Conservation (phyloP, 2,888 invertebrate species). For the Limenitis arthemis region DNA sequence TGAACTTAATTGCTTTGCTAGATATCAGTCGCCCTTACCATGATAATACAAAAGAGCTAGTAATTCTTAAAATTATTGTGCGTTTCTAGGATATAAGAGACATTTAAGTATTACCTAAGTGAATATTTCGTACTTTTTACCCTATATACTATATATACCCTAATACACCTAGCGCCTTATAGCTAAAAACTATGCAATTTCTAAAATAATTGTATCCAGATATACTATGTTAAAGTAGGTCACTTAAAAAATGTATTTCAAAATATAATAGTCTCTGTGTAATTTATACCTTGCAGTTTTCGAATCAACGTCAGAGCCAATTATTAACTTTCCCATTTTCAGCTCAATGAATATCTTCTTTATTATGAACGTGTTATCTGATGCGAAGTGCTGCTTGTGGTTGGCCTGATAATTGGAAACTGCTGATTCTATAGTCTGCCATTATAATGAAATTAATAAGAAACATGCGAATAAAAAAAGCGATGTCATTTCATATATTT, state of each 20-base stretch:
- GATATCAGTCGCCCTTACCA: no score
- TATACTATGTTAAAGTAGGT: no score
- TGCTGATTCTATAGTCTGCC: slow-evolving; percentile 50
- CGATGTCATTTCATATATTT: slow-evolving; percentile 15
- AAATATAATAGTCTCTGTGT: neutral
- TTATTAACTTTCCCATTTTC: slow-evolving; percentile 41
- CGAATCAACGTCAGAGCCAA: neutral
- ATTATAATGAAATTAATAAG: slow-evolving; percentile 50
- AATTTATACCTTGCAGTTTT: slow-evolving; percentile 1
- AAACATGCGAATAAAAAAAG: slow-evolving; percentile 55
- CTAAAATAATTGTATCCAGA: no score
- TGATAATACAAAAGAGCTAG: no score
- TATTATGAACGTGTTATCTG: slow-evolving; percentile 45
- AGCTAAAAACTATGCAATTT: no score
- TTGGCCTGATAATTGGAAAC: slow-evolving; percentile 50
- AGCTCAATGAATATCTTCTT: slow-evolving; percentile 30
- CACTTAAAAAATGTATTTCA: no score
- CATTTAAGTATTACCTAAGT: neutral
- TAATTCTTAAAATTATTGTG: neutral
- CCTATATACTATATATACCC: neutral
- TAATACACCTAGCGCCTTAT: no score
- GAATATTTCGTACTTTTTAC: neutral
- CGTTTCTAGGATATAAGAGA: neutral
- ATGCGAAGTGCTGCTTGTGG: slow-evolving; percentile 43
- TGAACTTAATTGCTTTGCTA: no score